Evolutionary conservation across 2,888 invertebrate species (phyloP).

Genomic region (Mimas tiliae): DNA sequence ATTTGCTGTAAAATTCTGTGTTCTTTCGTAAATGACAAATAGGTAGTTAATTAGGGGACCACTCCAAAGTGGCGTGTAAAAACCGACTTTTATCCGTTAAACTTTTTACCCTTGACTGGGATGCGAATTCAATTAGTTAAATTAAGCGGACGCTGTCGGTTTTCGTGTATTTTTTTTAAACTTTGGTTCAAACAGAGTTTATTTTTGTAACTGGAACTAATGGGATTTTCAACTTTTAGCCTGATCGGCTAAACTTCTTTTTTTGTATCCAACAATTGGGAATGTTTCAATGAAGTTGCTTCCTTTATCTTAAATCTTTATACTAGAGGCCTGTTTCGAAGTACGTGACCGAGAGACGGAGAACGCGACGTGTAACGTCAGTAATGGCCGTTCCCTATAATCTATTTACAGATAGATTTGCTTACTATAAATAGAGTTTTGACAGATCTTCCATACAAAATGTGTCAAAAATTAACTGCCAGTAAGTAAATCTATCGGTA

Average conservation of each 20-base stretch:
- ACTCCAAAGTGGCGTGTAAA: conserved; percentile 5
- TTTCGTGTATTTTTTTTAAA: conserved; percentile 18
- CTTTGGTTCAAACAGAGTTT: background rate
- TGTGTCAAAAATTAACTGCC: too few relatives aligned
- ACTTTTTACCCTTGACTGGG: conserved; percentile 25
- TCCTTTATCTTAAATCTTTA: background rate
- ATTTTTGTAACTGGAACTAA: conserved; percentile 2
- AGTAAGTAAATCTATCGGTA: too few relatives aligned
- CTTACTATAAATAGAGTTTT: too few relatives aligned
- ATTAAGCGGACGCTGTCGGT: conserved; percentile 21
- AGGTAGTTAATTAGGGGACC: conserved; percentile 23
- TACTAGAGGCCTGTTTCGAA: too few relatives aligned
- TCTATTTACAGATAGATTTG: too few relatives aligned
- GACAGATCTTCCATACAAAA: too few relatives aligned
- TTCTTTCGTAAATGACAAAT: background rate
- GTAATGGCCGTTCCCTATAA: too few relatives aligned
- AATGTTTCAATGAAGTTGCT: background rate
- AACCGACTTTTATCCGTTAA: conserved; percentile 26
- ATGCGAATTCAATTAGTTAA: conserved; percentile 28
- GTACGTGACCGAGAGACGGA: too few relatives aligned
- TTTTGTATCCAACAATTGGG: background rate
- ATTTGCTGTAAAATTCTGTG: background rate
- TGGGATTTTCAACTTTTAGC: conserved; percentile 1
- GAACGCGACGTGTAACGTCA: too few relatives aligned
- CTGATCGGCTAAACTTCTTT: background rate